Evolutionary conservation across 2,113 vertebrate genomes (phyloP).

Genomic region (Charina bottae): DNA sequence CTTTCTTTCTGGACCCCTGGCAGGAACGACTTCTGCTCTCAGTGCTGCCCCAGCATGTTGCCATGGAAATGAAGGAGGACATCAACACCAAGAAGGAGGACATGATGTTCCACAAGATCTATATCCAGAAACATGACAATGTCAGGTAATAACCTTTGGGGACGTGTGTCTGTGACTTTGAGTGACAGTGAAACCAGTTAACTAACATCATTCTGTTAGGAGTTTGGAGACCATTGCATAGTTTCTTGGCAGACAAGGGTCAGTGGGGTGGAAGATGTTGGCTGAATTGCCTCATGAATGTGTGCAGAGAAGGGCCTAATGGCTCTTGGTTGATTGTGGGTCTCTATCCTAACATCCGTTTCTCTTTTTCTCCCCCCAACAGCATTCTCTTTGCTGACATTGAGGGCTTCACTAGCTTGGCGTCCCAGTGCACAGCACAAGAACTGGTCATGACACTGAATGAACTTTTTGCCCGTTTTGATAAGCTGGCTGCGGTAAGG

Average conservation of each 20-base stretch:
- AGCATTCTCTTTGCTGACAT: slow-evolving; percentile 97
- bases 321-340: not conserved
- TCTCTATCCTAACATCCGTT: not conserved
- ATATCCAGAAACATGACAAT: slow-evolving; percentile 98
- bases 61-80: slow-evolving; percentile 99
- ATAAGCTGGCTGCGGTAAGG: slow-evolving; percentile 93
- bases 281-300: not conserved
- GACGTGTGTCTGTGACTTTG: not conserved
- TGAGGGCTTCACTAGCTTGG: slow-evolving; percentile 95
- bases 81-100: slow-evolving; percentile 97
- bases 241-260: not conserved
- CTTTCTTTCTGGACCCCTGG: slow-evolving; percentile 32
- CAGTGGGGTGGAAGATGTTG: not conserved
- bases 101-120: slow-evolving; percentile 99
- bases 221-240: not conserved
- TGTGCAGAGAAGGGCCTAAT: not conserved
- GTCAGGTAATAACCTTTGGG: slow-evolving; percentile 80
- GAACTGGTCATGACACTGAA: slow-evolving; percentile 97
- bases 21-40: slow-evolving; percentile 96
- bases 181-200: not conserved
- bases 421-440: slow-evolving; percentile 94
- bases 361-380: slow-evolving; percentile 34
- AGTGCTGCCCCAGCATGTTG: slow-evolving; percentile 93
- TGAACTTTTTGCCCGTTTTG: slow-evolving; percentile 93
- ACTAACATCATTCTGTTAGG: not conserved